Base-by-base conservation (phyloP, 1,140 invertebrate species). In the Cataglyphis hispanica region DNA sequence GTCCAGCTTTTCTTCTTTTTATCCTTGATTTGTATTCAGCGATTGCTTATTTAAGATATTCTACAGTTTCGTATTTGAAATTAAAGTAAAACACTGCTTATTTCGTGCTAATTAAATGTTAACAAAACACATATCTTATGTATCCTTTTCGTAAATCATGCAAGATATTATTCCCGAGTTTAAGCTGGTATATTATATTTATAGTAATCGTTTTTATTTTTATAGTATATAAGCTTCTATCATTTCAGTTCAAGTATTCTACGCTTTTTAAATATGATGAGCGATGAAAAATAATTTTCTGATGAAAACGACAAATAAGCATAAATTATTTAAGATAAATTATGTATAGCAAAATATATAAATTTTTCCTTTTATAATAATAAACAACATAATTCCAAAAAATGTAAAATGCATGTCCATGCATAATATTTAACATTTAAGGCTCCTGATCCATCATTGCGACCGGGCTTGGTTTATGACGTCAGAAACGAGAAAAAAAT, bases 11-110 rank as follows among this genome's bases (percentile, higher is more conserved):
- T 72, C 53, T 60, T 46, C 37, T 64, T 43, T 40, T 61, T 60
- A 72, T 83, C 19, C 67, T 72, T 34, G 67, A 83, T 83, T 83
- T 83, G 64, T 46, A 80, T 80, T 60, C 22, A 61, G 53, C 67
- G n/a, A 83, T 25, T 72, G 66, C 53, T 74, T 83, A 83, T 83
- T 83, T 83, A 83, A 83, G 67, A 58, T 83, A 83, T 83, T 83
- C 67, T 72, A 25, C 19, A 72, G 72, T 37, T 83, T 83, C n/a
- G 53, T 60, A 74, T 60, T 74, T 74, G 40, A 83, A 83, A 61
- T 83, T 72, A 74, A 83, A 83, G 66, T 16, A 37, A 31, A 60
- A 43, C 50, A 22, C 11, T 72, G 53, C 13, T 27, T 43, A 37
- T 34, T 53, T 31, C 31, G 37, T 56, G 37, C 50, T 83, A 74